Base-by-base conservation (phyloP, 2,113 vertebrate genomes). In the Brachyhypopomus gauderio region DNA sequence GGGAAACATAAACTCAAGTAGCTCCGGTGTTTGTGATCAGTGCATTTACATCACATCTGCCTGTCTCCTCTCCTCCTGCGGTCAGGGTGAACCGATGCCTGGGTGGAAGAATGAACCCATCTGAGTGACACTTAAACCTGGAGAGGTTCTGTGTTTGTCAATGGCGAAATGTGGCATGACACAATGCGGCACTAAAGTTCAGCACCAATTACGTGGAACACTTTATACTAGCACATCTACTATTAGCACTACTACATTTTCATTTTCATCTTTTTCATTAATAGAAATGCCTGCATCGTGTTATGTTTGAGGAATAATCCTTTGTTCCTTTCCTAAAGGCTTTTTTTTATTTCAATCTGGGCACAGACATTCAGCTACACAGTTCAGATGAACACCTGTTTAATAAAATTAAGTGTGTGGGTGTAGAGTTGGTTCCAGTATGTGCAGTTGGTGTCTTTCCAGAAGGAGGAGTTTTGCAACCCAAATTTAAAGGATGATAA, bases 301-400 rank as follows among this genome's bases (percentile, higher is more conserved):
- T 55, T 45, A 34, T 66, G 4, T 14, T 23, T 67, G 22, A 34
- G 19, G 30, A 36, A 7, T 5, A 17, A 30, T 69, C 4, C 20
- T 34, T 70, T 74, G 11, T 12, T 23, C 22, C 27, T 55, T 9
- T 4, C 62, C 20, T 12, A 71, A 36, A 30, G 5, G 12, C n/a
- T 70, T 63, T 55, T 69, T 56, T 30, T 25, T 3, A 1, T 23
- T 22, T 52, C 22, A 48, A 19, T 7, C 41, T 52, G 63, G 27
- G 27, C 14, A 69, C 45, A 71, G 63, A 75, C 22, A 45, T 70
- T 82, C 72, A 72, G 84, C 84, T 82, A 48, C 69, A 25, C 70
- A 27, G 4, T 75, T 4, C 67, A 55, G 30, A 85, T 69, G 72
- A 85, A 72, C 84, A 82, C 82, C 76, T 85, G 84, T 56, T 79